Base-by-base conservation (phyloP, 30 jellyfish, hydroid and myxozoan genomes). In the Chironex yamaguchii region DNA sequence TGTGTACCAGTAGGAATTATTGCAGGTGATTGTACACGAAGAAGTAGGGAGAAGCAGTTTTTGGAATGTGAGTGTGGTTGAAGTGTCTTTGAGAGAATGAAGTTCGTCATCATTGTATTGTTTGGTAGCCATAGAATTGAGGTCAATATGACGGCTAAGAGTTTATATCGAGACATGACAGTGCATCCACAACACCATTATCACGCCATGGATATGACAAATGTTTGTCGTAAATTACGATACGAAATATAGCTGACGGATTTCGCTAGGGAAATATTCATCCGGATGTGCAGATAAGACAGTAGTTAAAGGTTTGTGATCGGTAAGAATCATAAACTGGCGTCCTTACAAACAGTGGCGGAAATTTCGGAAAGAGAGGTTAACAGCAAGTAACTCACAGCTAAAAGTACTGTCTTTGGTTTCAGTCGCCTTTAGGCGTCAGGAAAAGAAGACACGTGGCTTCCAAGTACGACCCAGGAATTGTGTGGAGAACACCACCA, bases 101-200 rank as follows among this genome's bases (percentile, higher is more conserved):
- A n/a, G n/a, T n/a, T n/a, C n/a, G n/a, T n/a, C n/a, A n/a, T n/a
- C n/a, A n/a, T n/a, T n/a, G n/a, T n/a, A n/a, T n/a, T n/a, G n/a
- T n/a, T n/a, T n/a, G n/a, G n/a, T n/a, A n/a, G n/a, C n/a, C n/a
- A n/a, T n/a, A n/a, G n/a, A n/a, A n/a, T n/a, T n/a, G n/a, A n/a
- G n/a, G n/a, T n/a, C n/a, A n/a, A n/a, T n/a, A n/a, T n/a, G n/a
- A n/a, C n/a, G n/a, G n/a, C n/a, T n/a, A n/a, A n/a, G n/a, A n/a
- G n/a, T n/a, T n/a, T n/a, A n/a, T n/a, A n/a, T n/a, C n/a, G n/a
- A n/a, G n/a, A n/a, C n/a, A n/a, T n/a, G n/a, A 34, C 3, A 82
- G 90, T 29, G 93, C 90, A 70, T 82, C 82, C 6, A 89, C 93
- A 29, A 36, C 93, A 70, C 20, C 24, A 1, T 82, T 68, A n/a